These are phyloP conservation scores for Catocala sponsa DNA, from an alignment of 2,888 invertebrate species.

Conservation along the genomic window DNA sequence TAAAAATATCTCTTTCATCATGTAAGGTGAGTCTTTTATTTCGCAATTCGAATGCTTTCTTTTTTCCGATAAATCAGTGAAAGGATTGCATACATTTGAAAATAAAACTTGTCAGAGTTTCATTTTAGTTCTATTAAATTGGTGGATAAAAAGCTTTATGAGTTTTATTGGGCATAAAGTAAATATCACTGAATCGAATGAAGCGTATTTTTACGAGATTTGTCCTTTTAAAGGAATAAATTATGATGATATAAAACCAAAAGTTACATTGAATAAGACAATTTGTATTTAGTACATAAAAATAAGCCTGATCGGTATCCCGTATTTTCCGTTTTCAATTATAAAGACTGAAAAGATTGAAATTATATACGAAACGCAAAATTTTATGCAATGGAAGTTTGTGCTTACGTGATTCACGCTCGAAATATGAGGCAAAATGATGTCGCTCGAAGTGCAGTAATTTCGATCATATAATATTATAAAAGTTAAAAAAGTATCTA, in stretches of 20 bases:
- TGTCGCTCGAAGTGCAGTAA: too few species aligned
- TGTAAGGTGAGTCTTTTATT: slow-evolving; percentile 26
- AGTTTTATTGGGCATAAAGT: background rate
- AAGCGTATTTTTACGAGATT: background rate
- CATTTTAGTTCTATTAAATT: background rate
- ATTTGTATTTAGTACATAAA: background rate
- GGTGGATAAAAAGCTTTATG: background rate
- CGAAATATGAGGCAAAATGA: too few species aligned
- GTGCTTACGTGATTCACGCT: too few species aligned
- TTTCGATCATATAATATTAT: too few species aligned
- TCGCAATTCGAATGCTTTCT: slow-evolving; percentile 7
- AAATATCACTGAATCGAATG: background rate
- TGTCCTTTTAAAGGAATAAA: background rate
- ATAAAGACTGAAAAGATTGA: too few species aligned
- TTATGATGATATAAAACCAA: background rate
- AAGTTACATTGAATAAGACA: background rate
- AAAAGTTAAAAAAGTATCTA: too few species aligned
- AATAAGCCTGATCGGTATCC: too few species aligned
- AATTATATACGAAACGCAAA: too few species aligned
- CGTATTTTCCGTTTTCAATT: too few species aligned
- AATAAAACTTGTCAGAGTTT: background rate
- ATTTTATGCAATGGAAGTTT: too few species aligned
- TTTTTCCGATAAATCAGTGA: background rate
- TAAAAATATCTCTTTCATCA: slow-evolving; percentile 62
- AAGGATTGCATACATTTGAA: background rate